Percentiles rank a stretch among this genome's conserved stretches.
Conservation (phyloP, 2,888 invertebrate species). For the Buathra laborator region DNA sequence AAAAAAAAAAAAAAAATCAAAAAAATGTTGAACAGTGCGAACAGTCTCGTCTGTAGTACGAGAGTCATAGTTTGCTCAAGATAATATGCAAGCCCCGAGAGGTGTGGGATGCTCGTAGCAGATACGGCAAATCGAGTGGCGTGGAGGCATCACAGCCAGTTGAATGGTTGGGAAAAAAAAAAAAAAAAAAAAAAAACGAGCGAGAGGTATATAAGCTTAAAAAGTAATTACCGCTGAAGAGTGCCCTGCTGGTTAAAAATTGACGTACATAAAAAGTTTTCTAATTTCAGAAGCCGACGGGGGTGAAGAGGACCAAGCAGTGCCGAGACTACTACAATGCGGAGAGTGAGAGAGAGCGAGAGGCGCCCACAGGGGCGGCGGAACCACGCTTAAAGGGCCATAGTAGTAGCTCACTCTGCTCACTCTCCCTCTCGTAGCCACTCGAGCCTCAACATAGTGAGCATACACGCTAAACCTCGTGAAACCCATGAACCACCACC, state of each 20-base stretch:
- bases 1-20: conserved; percentile 3
- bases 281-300: conserved; percentile 83
- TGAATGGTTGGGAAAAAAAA: conserved; percentile 54
- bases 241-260: conserved; percentile 83
- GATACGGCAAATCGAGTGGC: conserved; percentile 43
- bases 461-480: conserved; percentile 46
- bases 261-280: conserved; percentile 85
- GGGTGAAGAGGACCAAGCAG: conserved; percentile 60
- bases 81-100: conserved; percentile 80
- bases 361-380: conserved; percentile 52
- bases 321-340: conserved; percentile 21
- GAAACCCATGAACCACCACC: conserved; percentile 40
- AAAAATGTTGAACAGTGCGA: conserved; percentile 15
- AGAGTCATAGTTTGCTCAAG: conserved; percentile 68
- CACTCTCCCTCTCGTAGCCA: conserved; percentile 51
- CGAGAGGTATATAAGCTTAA: conserved; percentile 82
- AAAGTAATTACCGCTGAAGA: conserved; percentile 84
- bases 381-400: conserved; percentile 53
- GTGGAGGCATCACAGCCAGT: conserved; percentile 43
- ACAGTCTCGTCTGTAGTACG: conserved; percentile 11
- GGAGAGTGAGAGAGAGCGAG: conserved; percentile 44
- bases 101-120: conserved; percentile 32
- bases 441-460: conserved; percentile 62
- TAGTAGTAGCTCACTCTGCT: conserved; percentile 48
- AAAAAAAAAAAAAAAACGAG: conserved; percentile 51